These are phyloP conservation scores for Brachionus koreanus DNA, from an alignment of 1,140 invertebrate species.

Conservation along the genomic window DNA sequence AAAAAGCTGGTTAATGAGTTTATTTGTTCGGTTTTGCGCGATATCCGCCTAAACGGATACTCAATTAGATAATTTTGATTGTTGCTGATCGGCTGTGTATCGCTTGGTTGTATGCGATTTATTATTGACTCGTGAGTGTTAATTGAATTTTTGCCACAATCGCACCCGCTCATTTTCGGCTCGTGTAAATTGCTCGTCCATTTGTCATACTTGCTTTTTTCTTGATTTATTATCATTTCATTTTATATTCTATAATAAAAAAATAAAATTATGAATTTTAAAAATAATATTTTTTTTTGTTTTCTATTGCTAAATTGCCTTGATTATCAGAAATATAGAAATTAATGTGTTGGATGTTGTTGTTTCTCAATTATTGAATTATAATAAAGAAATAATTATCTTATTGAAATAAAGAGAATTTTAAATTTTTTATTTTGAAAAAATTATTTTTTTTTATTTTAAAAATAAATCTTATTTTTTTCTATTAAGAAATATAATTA, in stretches of 20 bases:
- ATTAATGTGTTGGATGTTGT: not conserved
- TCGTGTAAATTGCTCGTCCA: not conserved
- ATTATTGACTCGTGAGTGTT: not conserved
- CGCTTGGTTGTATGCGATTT: not conserved
- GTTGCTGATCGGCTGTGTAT: not conserved
- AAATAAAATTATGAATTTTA: not conserved
- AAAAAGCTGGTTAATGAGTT: not conserved
- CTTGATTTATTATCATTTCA: not conserved
- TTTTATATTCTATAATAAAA: not conserved
- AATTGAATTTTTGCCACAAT: not conserved
- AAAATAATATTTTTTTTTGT: not conserved
- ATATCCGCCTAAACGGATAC: constrained; percentile 6
- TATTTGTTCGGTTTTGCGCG: constrained; percentile 18
- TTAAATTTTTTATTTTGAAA: too few species aligned
- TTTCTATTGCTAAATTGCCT: not conserved
- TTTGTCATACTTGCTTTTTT: not conserved
- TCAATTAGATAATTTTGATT: constrained; percentile 8
- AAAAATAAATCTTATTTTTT: too few species aligned
- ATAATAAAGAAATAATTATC: constrained; percentile 1
- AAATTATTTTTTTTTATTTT: not conserved
- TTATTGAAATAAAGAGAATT: not conserved
- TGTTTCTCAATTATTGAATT: not conserved
- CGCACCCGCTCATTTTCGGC: not conserved
- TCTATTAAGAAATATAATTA: too few species aligned
- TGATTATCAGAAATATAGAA: not conserved